These are phyloP conservation scores for Formica selysi DNA, from an alignment of 1,140 invertebrate species.

Conservation along the genomic window DNA sequence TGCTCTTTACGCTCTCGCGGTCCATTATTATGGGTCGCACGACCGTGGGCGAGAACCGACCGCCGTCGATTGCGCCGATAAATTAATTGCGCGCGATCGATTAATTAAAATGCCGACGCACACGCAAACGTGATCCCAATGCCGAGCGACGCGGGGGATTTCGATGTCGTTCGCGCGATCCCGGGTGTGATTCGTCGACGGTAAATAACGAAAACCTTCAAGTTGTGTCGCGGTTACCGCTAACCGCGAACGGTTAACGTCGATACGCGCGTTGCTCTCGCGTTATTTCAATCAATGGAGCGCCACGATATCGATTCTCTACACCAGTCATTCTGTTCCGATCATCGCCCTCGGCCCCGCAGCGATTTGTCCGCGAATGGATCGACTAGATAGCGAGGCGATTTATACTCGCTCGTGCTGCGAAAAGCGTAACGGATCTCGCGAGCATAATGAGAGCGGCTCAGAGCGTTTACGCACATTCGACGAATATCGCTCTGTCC, in stretches of 20 bases:
- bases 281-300: neutral
- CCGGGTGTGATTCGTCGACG: neutral
- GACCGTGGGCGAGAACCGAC: neutral
- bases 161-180: neutral
- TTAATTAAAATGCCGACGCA: slow-evolving; percentile 66
- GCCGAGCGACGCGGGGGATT: slow-evolving; percentile 37
- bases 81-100: slow-evolving; percentile 70
- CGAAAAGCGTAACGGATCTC: slow-evolving; percentile 16
- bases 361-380: slow-evolving; percentile 27
- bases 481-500: slow-evolving; percentile 4
- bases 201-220: slow-evolving; percentile 25
- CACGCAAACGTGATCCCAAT: slow-evolving; percentile 40
- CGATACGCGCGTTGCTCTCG: slow-evolving; percentile 1
- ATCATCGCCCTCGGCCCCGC: neutral
- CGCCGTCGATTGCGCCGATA: slow-evolving; percentile 64
- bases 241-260: slow-evolving; percentile 18
- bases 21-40: slow-evolving; percentile 52
- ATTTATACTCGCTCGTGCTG: slow-evolving; percentile 2
- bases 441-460: slow-evolving; percentile 3
- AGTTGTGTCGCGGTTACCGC: neutral
- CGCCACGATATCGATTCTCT: neutral
- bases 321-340: slow-evolving; percentile 4
- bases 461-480: slow-evolving; percentile 25
- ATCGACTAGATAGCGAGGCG: slow-evolving; percentile 29
- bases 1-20: neutral